These are phyloP conservation scores for Myiagra hebetior DNA, from an alignment of 2,113 vertebrate species.

Conservation along the genomic window DNA sequence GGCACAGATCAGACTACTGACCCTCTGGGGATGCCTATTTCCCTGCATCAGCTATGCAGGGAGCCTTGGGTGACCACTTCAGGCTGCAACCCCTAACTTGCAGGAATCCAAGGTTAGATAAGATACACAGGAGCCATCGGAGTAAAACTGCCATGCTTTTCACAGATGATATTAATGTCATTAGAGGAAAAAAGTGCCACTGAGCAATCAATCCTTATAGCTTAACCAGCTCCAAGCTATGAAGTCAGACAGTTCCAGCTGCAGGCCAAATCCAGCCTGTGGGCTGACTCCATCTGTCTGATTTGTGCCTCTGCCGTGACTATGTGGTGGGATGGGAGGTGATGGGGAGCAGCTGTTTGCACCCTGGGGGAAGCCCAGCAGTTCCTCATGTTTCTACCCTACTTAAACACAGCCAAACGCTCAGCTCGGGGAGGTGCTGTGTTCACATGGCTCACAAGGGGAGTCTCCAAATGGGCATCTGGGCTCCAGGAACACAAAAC, in stretches of 20 bases:
- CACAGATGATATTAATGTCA: neutral
- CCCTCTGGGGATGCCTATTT: neutral
- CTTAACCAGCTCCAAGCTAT: slow-evolving; percentile 7
- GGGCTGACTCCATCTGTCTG: slow-evolving; percentile 19
- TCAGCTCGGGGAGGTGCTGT: neutral
- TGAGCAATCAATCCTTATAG: neutral
- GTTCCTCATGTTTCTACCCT: neutral
- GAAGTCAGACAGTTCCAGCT: neutral
- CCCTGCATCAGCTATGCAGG: neutral
- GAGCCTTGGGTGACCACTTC: neutral
- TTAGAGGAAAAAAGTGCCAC: neutral
- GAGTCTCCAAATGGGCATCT: slow-evolving; percentile 18
- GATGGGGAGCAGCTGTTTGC: slow-evolving; percentile 2
- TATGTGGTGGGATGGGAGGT: neutral
- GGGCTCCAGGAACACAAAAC: slow-evolving; percentile 37
- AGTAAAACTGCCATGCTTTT: neutral
- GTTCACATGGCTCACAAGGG: neutral
- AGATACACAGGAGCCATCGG: neutral
- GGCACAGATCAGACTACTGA: neutral
- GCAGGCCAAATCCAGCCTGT: neutral
- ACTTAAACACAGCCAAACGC: neutral
- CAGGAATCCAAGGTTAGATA: neutral
- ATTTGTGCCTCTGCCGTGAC: neutral
- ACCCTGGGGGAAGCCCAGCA: neutral
- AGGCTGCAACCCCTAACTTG: neutral